phyloP scores from a whole-genome alignment of 2,113 vertebrate species.

The Puma concolor region DNA sequence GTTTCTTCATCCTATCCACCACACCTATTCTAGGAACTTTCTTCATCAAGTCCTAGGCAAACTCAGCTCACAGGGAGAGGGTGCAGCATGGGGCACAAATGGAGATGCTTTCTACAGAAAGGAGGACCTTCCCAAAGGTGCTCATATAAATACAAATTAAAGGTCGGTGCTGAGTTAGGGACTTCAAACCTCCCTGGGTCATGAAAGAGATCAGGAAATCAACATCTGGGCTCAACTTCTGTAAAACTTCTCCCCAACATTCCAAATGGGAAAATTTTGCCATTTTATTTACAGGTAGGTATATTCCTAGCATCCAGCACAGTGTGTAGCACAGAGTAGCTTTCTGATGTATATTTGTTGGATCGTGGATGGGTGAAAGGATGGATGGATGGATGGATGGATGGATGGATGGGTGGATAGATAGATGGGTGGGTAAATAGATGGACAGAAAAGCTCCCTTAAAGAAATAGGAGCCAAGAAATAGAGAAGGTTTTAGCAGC shows the following conservation, averaged over 20 bases:
- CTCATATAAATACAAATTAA: not conserved
- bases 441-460: not conserved
- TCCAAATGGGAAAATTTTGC: not conserved
- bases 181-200: not conserved
- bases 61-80: not conserved
- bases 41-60: not conserved
- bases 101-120: not conserved
- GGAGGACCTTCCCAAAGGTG: not conserved
- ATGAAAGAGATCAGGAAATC: not conserved
- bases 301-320: not conserved
- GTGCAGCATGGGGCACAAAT: too few species aligned
- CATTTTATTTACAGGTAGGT: not conserved
- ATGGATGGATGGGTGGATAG: not conserved
- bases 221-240: not conserved
- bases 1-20: not conserved
- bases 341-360: not conserved
- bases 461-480: not conserved
- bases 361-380: not conserved
- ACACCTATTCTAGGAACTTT: not conserved
- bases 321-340: not conserved
- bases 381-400: not conserved
- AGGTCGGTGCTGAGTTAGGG: not conserved
- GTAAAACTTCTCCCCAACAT: not conserved
- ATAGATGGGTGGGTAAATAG: not conserved
- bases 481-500: not conserved